Percentiles rank a stretch among this genome's conserved stretches.
phyloP scores from a whole-genome alignment of 2,113 vertebrate species.

The Pomatostomus ruficeps region DNA sequence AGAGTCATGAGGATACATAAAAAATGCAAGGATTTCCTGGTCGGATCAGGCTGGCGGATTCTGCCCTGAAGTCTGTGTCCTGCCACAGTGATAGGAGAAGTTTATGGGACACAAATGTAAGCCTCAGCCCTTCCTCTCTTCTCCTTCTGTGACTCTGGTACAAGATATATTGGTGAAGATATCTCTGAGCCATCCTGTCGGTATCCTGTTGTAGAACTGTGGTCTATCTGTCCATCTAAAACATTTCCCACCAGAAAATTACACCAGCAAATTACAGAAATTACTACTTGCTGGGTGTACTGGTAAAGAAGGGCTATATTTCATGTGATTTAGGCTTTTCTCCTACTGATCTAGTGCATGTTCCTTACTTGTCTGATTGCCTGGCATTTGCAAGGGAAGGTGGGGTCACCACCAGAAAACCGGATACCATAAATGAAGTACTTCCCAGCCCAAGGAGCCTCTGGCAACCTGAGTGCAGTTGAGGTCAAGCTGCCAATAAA shows the following conservation, averaged over 20 bases:
- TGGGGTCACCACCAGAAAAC: not conserved
- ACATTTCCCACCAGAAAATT: too few species aligned
- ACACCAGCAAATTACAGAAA: not conserved
- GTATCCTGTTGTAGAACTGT: not conserved
- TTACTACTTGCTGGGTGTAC: not conserved
- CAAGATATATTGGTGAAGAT: not conserved
- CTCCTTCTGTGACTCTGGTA: not conserved
- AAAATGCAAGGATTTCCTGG: not conserved
- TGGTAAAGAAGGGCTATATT: not conserved
- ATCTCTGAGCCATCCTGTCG: not conserved
- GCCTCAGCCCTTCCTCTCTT: not conserved
- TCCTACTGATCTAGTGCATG: not conserved
- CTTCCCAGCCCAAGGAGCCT: not conserved
- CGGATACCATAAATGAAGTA: not conserved
- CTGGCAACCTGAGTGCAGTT: not conserved
- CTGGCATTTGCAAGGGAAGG: rapidly evolving
- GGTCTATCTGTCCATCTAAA: not conserved
- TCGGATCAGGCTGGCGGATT: not conserved
- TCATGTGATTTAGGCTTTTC: not conserved
- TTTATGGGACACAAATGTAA: not conserved
- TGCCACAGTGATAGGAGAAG: not conserved
- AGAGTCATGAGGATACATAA: not conserved
- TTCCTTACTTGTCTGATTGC: not conserved
- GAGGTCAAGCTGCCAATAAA: not conserved
- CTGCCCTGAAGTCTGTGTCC: not conserved